phyloP scores from a whole-genome alignment of 2,888 invertebrate genomes.

The Gastrophysa polygoni region DNA sequence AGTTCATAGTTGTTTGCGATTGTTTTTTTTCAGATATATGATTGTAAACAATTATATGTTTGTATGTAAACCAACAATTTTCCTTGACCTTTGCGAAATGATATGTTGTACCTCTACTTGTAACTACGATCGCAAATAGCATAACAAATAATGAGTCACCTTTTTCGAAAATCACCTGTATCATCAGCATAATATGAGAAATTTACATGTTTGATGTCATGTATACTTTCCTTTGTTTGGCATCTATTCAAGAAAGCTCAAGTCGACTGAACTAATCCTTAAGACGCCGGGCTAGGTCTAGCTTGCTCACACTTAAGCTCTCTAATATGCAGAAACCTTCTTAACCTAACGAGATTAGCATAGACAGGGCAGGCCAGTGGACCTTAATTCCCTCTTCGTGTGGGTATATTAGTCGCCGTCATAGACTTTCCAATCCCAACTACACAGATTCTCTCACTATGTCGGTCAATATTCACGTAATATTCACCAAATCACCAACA shows the following conservation, averaged over 20 bases:
- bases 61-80: too few relatives aligned
- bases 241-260: conserved; percentile 59
- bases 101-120: too few relatives aligned
- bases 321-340: conserved; percentile 75
- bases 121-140: too few relatives aligned
- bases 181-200: conserved; percentile 13
- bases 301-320: conserved; percentile 63
- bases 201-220: conserved; percentile 42
- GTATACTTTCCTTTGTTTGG: conserved; percentile 54
- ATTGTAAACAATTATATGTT: too few relatives aligned
- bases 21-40: too few relatives aligned
- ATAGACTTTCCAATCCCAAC: not conserved
- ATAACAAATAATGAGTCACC: too few relatives aligned
- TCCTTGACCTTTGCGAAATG: too few relatives aligned
- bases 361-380: conserved; percentile 66
- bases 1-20: too few relatives aligned
- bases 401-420: conserved; percentile 47
- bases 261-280: conserved; percentile 66
- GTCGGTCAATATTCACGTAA: not conserved
- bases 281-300: conserved; percentile 61
- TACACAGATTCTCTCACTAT: not conserved
- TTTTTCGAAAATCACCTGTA: conserved; percentile 2
- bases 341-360: conserved; percentile 77
- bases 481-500: not conserved
- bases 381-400: conserved; percentile 45